Evolutionary conservation across 2,113 vertebrate species (phyloP).

Genomic region (Bos taurus): DNA sequence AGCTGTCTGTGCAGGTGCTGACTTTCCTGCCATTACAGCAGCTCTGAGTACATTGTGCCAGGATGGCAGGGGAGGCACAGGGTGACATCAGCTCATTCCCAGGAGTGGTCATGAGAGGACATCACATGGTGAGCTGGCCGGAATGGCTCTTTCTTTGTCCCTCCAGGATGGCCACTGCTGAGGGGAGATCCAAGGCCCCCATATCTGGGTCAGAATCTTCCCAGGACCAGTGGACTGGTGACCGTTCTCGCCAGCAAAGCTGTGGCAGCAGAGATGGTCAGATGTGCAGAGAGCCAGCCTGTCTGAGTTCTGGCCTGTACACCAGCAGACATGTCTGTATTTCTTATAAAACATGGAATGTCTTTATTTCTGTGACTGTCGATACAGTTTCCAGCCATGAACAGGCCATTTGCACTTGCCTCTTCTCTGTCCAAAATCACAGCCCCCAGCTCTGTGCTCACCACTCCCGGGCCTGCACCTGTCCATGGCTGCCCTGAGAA

Average conservation of each 20-base stretch:
- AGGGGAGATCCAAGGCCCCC: constrained; percentile 12
- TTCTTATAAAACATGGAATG: background rate
- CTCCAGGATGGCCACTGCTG: constrained; percentile 29
- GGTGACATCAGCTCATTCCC: constrained; percentile 4
- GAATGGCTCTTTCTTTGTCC: constrained; percentile 11
- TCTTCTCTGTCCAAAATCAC: no score
- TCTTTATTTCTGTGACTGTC: background rate
- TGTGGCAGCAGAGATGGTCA: background rate
- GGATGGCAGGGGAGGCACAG: constrained; percentile 48
- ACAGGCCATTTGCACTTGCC: background rate
- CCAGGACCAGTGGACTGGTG: background rate
- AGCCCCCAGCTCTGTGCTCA: background rate
- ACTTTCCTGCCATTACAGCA: constrained; percentile 75
- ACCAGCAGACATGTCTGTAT: background rate
- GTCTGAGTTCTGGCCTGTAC: background rate
- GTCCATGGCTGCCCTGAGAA: background rate
- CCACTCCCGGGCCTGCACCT: no score
- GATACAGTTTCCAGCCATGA: background rate
- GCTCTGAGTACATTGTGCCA: constrained; percentile 62
- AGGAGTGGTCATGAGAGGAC: constrained; percentile 35
- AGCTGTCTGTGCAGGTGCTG: constrained; percentile 52
- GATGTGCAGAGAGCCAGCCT: rapidly evolving
- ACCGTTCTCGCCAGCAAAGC: background rate
- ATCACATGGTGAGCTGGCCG: background rate
- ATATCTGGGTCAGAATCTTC: constrained; percentile 47